Evolutionary conservation across 1,140 invertebrate genomes (phyloP), one percentile per base, ranked within the genome.

Genomic region (Drosophila ambigua): DNA sequence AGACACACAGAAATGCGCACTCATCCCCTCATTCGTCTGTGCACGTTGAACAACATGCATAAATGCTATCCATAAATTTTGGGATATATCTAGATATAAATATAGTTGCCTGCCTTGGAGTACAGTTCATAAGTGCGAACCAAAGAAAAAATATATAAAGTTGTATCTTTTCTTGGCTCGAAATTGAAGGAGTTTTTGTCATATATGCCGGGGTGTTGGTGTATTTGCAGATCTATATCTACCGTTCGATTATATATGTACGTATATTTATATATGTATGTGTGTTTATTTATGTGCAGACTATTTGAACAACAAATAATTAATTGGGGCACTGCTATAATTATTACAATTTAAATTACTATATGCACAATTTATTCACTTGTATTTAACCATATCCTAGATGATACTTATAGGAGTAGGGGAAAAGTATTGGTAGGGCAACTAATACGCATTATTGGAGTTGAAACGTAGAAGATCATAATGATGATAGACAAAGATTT

Each of bases 281-380:
- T 46, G 1, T 31, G 2, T 8, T 35, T 9, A 9, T 35, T 9
- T 35, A 4, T 13, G 35, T 39, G 35, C 35, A 39, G 31, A 35
- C 31, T 35, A 57, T 60, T 60, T 67, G 50, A 75, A 87, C 76
- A 83, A 88, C 75, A 88, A 88, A 71, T 87, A 82, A 72, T 65
- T 78, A 68, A 67, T 26, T 16, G 48, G 65, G 26, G 28, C n/a
- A 52, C 50, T 75, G 65, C 51, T 76, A 68, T 59, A 53, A 62
- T 77, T 73, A 72, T 55, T 60, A 61, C 57, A 49, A 41, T 83
- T 58, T 84, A 77, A 79, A 77, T 74, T 73, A 77, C 69, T 85
- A 85, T 87, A 87, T 87, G 82, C 82, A 87, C 82, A 87, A 81
- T 76, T 85, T 63, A 85, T 74, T 85, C 80, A 84, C 66, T 79